Evolutionary conservation across 1,140 invertebrate genomes (phyloP).

Genomic region (Theocolax elegans): DNA sequence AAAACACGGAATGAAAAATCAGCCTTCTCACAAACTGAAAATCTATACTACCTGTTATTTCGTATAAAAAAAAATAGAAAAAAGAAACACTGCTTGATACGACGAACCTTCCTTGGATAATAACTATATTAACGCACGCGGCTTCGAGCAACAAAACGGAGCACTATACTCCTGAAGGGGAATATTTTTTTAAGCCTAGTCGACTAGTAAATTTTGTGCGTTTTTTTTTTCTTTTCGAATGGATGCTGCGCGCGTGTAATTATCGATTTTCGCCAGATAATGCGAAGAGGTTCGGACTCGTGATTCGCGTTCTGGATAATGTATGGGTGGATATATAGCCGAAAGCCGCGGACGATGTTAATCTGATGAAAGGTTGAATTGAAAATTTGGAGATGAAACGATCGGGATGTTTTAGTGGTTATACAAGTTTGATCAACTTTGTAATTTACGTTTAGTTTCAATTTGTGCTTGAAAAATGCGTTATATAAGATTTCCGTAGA

Average conservation of each 20-base stretch:
- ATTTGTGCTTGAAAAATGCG: too few relatives aligned
- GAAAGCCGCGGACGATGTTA: slow-evolving; percentile 3
- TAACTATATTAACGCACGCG: slow-evolving; percentile 61
- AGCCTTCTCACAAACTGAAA: too few relatives aligned
- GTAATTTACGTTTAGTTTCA: too few relatives aligned
- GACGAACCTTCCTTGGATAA: slow-evolving; percentile 58
- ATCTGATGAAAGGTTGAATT: slow-evolving; percentile 29
- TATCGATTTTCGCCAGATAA: slow-evolving; percentile 37
- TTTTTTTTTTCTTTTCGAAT: background rate
- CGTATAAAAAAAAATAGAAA: too few relatives aligned
- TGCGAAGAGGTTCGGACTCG: background rate
- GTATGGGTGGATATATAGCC: slow-evolving; percentile 8
- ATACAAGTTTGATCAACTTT: too few relatives aligned
- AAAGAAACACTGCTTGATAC: slow-evolving; percentile 6
- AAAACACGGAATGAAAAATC: slow-evolving; percentile 25
- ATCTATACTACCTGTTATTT: too few relatives aligned
- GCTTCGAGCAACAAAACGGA: background rate
- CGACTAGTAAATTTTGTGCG: background rate
- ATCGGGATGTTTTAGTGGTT: background rate
- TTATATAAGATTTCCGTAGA: too few relatives aligned
- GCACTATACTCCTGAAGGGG: too few relatives aligned
- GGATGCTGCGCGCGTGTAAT: slow-evolving; percentile 7
- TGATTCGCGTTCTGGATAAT: slow-evolving; percentile 22
- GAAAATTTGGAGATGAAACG: slow-evolving; percentile 20
- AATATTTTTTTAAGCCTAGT: background rate